Evolutionary conservation across 1,140 invertebrate species (phyloP), one percentile per base, ranked within the genome.

Genomic region (Agrilus planipennis): DNA sequence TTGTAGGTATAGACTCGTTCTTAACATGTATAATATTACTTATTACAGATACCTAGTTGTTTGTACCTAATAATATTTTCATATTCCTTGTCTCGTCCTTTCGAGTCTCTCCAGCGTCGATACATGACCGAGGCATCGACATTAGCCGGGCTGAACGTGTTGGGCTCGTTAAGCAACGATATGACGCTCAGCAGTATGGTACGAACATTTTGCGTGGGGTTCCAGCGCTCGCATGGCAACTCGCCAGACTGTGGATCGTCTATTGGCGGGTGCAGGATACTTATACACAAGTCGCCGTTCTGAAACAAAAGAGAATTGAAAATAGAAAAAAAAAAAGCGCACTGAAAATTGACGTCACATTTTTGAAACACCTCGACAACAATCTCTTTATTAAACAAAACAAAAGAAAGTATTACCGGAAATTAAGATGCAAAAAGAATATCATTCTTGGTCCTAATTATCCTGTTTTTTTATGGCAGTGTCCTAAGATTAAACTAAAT

Each of bases 121-220:
- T 96, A 99, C 92, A 98, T 98, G 18, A 99, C 93, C 32, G 92
- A 96, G 15, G 96, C 95, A 72, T 99, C 96, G 12, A 99, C 96
- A 67, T 99, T 99, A 39, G 96, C 96, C 23, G 96, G 95, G 59
- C 93, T 98, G 64, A 84, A 98, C 51, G 94, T 99, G 70, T 99
- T 99, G 31, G 96, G 96, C 68, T 99, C 96, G 69, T 99, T 99
- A 47, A 99, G 71, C 30, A 99, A 72, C 14, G 94, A 99, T 52
- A 99, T 99, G 34, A 99, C 95, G 50, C 92, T 97, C 20, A 99
- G 73, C 39, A 99, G 70, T 57, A 99, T 92, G 40, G 95, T 99
- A 61, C 94, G 82, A 44, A 99, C 95, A 63, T 91, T 98, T 71
- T 99, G 96, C 39, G 96, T 99, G 20, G 96, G 96, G 74, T 99